Percentiles rank a stretch among this genome's conserved stretches.
Evolutionary conservation across 2,888 invertebrate species (phyloP).

Genomic region (Eupithecia insigniata): DNA sequence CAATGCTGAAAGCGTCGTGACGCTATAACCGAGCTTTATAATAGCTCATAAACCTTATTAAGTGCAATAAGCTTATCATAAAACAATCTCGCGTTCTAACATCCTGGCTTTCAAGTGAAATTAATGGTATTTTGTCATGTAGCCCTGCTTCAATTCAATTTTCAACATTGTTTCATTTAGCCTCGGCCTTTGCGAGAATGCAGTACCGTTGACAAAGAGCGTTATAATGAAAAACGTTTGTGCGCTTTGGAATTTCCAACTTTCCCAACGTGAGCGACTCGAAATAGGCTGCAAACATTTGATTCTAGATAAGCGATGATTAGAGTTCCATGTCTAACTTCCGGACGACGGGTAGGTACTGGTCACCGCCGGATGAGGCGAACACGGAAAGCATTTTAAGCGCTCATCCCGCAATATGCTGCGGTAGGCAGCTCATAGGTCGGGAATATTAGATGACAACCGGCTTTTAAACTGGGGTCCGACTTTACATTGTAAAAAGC

Average conservation of each 20-base stretch:
- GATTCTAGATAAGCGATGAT: slow-evolving; percentile 66
- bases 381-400: slow-evolving; percentile 84
- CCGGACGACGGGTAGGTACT: slow-evolving; percentile 58
- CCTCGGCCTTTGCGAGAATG: slow-evolving; percentile 34
- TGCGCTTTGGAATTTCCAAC: slow-evolving; percentile 44
- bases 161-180: slow-evolving; percentile 33
- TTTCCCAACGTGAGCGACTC: slow-evolving; percentile 37
- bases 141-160: slow-evolving; percentile 48
- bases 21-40: slow-evolving; percentile 46
- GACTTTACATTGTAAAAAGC: neutral
- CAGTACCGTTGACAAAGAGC: slow-evolving; percentile 28
- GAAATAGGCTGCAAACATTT: slow-evolving; percentile 55
- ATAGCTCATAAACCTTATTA: slow-evolving; percentile 54
- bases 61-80: slow-evolving; percentile 56
- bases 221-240: slow-evolving; percentile 22
- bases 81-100: slow-evolving; percentile 59
- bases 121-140: slow-evolving; percentile 66
- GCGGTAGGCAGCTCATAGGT: slow-evolving; percentile 20
- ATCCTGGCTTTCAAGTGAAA: slow-evolving; percentile 71
- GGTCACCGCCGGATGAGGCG: slow-evolving; percentile 72
- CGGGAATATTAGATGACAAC: slow-evolving; percentile 41
- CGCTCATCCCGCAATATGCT: slow-evolving; percentile 62
- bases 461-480: slow-evolving; percentile 34
- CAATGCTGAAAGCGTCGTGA: slow-evolving; percentile 43
- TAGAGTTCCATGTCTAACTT: slow-evolving; percentile 72